These are phyloP conservation scores for Shinisaurus crocodilurus DNA, from an alignment of 2,113 vertebrate species.

Conservation along the genomic window DNA sequence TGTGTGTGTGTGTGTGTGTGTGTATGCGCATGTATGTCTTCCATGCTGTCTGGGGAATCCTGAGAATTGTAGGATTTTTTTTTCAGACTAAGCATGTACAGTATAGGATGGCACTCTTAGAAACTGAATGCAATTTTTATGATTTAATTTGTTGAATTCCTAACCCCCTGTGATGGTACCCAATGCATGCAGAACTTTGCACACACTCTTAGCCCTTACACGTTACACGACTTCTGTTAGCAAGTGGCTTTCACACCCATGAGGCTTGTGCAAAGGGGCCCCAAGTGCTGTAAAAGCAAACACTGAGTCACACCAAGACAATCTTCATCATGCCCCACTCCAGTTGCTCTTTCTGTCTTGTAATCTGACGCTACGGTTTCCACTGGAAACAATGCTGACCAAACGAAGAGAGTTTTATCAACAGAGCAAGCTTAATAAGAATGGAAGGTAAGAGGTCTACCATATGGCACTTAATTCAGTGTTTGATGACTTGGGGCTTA, in stretches of 20 bases:
- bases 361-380: fast-evolving
- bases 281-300: neutral
- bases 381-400: neutral
- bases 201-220: neutral
- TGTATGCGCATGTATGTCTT: too few relatives aligned
- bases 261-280: too few relatives aligned
- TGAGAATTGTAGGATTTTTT: too few relatives aligned
- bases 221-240: neutral
- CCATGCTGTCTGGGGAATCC: too few relatives aligned
- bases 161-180: too few relatives aligned
- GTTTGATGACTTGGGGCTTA: fast-evolving
- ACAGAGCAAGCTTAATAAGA: fast-evolving
- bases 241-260: neutral
- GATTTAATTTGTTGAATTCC: too few relatives aligned
- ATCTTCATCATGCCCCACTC: too few relatives aligned
- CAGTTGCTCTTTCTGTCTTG: neutral
- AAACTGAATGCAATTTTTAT: too few relatives aligned
- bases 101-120: too few relatives aligned
- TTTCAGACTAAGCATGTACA: too few relatives aligned
- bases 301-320: neutral
- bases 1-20: too few relatives aligned
- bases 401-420: fast-evolving
- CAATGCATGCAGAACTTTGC: neutral
- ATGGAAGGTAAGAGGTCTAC: neutral
- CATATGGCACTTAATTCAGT: neutral